Conservation (phyloP, 2,888 invertebrate species). For the Chrysotoxum bicinctum region DNA sequence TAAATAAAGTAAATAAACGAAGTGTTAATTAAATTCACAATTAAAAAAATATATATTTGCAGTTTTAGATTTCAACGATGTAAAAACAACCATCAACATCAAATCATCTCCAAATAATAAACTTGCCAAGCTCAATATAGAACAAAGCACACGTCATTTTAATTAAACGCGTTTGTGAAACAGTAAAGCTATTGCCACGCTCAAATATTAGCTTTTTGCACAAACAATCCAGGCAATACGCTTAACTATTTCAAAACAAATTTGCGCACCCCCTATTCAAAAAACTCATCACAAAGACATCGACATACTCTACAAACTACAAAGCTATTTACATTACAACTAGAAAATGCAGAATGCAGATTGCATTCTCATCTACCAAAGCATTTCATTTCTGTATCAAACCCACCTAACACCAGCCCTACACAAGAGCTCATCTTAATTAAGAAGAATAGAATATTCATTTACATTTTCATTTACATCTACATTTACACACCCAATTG, state of each 20-base stretch:
- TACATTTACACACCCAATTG: constrained; percentile 42
- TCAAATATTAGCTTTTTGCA: not conserved
- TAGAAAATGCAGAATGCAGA: not conserved
- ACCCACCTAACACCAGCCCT: not conserved
- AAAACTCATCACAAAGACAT: not conserved
- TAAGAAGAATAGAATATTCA: constrained; percentile 45
- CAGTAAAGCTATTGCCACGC: not conserved
- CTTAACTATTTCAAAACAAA: not conserved
- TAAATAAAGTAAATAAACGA: not conserved
- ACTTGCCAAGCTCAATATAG: not conserved
- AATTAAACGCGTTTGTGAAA: not conserved
- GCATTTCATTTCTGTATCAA: constrained; percentile 8
- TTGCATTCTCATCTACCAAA: not conserved
- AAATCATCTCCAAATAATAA: not conserved
- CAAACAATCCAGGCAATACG: not conserved
- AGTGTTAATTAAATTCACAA: not conserved
- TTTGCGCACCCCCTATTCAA: not conserved
- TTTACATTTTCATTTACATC: too few relatives aligned
- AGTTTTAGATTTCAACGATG: not conserved
- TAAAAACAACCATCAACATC: too few relatives aligned
- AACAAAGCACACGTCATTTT: not conserved
- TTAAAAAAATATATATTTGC: too few relatives aligned
- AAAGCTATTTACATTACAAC: constrained; percentile 7
- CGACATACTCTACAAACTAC: not conserved
- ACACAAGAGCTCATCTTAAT: constrained; percentile 35